These are phyloP conservation scores for Sternotherus odoratus DNA, from an alignment of 2,797 vertebrate species.

Conservation along the genomic window DNA sequence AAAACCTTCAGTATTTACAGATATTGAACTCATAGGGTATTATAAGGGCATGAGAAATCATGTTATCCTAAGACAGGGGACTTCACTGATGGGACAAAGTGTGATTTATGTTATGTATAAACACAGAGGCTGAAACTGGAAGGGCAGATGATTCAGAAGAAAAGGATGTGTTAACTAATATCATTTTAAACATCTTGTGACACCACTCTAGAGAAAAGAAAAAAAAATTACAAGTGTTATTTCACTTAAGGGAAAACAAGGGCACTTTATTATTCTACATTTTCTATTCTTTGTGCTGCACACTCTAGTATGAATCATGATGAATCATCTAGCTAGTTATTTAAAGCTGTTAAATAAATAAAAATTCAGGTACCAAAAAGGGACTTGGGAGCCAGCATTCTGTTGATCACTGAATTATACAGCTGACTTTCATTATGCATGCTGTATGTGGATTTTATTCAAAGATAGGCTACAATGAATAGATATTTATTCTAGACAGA, in stretches of 20 bases:
- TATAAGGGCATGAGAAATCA: constrained; percentile 46
- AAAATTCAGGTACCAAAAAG: constrained; percentile 42
- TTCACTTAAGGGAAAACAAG: constrained; percentile 47
- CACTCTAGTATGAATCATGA: constrained; percentile 63
- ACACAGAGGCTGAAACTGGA: constrained; percentile 23
- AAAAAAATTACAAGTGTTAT: constrained; percentile 23
- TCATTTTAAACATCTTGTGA: constrained; percentile 42
- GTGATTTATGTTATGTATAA: constrained; percentile 30
- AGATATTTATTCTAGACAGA: constrained; percentile 38
- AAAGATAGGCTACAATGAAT: constrained; percentile 21
- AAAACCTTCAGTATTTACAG: not conserved
- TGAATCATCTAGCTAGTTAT: constrained; percentile 68
- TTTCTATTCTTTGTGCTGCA: constrained; percentile 52
- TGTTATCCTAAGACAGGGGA: not conserved
- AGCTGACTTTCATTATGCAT: constrained; percentile 44
- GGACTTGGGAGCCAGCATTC: not conserved
- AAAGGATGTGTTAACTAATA: constrained; percentile 48
- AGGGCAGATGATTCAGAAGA: constrained; percentile 34
- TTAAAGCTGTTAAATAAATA: constrained; percentile 74
- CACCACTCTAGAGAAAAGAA: constrained; percentile 45
- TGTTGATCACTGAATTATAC: constrained; percentile 53
- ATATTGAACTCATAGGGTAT: not conserved
- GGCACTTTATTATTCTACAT: constrained; percentile 21
- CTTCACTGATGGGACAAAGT: constrained; percentile 34
- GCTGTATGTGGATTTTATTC: constrained; percentile 38